Percentiles rank a stretch among this genome's conserved stretches.
Evolutionary conservation across 2,113 vertebrate species (phyloP).

Genomic region (Cichladusa arquata): DNA sequence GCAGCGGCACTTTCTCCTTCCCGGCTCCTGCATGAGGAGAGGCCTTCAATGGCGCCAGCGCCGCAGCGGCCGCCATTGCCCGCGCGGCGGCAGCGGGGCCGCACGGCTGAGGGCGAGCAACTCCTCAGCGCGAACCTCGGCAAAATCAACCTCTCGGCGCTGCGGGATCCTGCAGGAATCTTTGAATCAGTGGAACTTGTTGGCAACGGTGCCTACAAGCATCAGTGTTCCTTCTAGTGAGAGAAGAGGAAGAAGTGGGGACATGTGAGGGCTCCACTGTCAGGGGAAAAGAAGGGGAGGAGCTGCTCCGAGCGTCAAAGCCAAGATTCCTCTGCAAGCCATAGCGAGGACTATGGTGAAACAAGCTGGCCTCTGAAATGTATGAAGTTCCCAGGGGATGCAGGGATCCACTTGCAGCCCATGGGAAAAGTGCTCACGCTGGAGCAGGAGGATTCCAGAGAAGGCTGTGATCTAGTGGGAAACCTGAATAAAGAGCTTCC

Average conservation of each 20-base stretch:
- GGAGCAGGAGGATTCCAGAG: background rate
- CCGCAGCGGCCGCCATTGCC: too few relatives aligned
- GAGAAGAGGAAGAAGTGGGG: background rate
- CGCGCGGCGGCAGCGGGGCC: too few relatives aligned
- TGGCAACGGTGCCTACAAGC: background rate
- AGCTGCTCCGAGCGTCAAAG: accelerated
- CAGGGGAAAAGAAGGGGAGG: background rate
- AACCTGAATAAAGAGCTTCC: background rate
- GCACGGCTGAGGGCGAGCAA: too few relatives aligned
- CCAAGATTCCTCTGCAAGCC: too few relatives aligned
- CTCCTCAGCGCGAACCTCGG: too few relatives aligned
- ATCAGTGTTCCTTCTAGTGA: too few relatives aligned
- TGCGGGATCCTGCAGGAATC: background rate
- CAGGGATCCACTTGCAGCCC: background rate
- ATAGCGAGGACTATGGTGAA: background rate
- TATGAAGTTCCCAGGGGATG: too few relatives aligned
- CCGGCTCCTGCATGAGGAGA: too few relatives aligned
- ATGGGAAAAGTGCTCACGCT: accelerated
- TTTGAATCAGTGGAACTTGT: background rate
- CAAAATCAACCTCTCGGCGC: too few relatives aligned
- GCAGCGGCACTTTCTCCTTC: too few relatives aligned
- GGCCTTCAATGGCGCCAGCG: too few relatives aligned
- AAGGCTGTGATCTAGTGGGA: background rate
- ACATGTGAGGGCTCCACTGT: too few relatives aligned
- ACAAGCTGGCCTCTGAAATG: background rate